Base-by-base conservation (phyloP, 2,888 invertebrate genomes). In the Pandemis cinnamomeana region DNA sequence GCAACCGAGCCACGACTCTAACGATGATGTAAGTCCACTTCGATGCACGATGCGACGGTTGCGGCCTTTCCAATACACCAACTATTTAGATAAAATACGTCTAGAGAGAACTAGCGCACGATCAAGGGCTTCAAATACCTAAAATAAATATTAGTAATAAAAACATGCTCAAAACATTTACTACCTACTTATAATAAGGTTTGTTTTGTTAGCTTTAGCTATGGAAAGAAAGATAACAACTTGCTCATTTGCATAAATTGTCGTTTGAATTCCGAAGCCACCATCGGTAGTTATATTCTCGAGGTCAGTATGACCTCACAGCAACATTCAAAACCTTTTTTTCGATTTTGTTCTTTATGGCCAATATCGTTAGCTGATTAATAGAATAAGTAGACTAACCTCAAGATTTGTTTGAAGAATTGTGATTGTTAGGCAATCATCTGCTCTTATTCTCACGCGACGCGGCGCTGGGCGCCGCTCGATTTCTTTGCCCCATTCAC, bases 21-120 rank as follows among this genome's bases (percentile, higher is more conserved):
- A 67, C 61, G 69, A 84, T 91, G 90, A 92, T 90, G 91, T 91
- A 89, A 91, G 80, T 77, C 63, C 63, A 63, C 46, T 58, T 1
- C 58, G 27, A 58, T 11, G 58, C 44, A 77, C 72, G 76, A 82
- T 83, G 81, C 77, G 81, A 81, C 76, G 75, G 75, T 71, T 69
- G 75, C 78, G 83, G 80, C 89, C 86, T 89, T 89, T 87, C 78
- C 64, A 81, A 86, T 82, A 82, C 4, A 81, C 78, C 73, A 6
- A 60, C 53, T 46, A 68, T 68, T 20, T 42, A 15, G 55, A 44
- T n/a, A n/a, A 58, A 58, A 11, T 48, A 13, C 13, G 11, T 55
- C n/a, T 44, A 67, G 15, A 11, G 15, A 11, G 41, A 15, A 53
- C 15, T 11, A 42, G 20, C 27, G 44, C 13, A 46, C 20, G 27